phyloP scores from a whole-genome alignment of 2,797 vertebrate species.

The Pterois miles region DNA sequence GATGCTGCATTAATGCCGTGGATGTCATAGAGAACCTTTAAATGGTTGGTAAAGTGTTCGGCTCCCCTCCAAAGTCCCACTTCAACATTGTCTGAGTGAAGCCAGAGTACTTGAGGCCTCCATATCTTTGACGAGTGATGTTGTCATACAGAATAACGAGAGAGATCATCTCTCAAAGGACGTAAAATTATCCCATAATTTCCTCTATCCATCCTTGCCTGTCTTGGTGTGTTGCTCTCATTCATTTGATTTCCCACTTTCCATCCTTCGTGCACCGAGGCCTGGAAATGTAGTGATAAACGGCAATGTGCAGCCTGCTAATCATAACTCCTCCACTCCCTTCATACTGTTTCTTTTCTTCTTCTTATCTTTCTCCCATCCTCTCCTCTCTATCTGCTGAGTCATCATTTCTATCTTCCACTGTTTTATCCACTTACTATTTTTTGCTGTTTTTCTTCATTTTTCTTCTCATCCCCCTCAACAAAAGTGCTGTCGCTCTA shows the following conservation, averaged over 20 bases:
- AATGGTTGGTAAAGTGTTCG: neutral
- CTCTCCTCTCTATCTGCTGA: neutral
- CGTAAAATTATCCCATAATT: constrained; percentile 25
- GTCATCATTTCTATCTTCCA: neutral
- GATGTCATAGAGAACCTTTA: neutral
- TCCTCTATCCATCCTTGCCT: constrained; percentile 10
- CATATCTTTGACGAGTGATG: constrained; percentile 6
- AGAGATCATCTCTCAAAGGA: constrained; percentile 35
- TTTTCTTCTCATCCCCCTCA: neutral
- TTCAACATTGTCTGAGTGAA: neutral
- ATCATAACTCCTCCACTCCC: constrained; percentile 10
- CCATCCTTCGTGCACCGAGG: neutral
- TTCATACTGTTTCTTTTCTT: neutral
- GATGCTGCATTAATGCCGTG: neutral
- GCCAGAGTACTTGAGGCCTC: neutral
- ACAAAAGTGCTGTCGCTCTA: neutral
- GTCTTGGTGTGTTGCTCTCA: constrained; percentile 45
- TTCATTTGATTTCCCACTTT: constrained; percentile 29
- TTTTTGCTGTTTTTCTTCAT: neutral
- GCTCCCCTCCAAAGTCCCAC: neutral
- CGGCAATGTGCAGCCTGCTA: neutral
- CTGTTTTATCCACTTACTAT: neutral
- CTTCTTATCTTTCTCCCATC: neutral
- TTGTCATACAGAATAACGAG: constrained; percentile 19
- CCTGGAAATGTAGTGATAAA: constrained; percentile 22